These are phyloP conservation scores for Dufourea novaeangliae DNA, from an alignment of 1,140 invertebrate genomes.

Conservation along the genomic window DNA sequence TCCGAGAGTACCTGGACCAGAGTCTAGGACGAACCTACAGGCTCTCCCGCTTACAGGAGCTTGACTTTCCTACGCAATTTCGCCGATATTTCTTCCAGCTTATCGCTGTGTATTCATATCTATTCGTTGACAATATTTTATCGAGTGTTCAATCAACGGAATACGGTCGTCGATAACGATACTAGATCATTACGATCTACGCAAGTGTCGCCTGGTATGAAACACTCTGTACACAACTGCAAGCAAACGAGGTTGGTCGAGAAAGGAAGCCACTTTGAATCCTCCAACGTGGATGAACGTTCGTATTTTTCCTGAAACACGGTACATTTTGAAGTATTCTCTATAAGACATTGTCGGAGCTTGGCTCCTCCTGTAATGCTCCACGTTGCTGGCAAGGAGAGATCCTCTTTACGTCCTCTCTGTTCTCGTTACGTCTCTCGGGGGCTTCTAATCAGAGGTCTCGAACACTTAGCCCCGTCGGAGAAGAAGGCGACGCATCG, in stretches of 20 bases:
- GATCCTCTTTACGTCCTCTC: not conserved
- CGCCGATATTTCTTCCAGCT: not conserved
- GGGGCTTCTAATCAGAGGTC: not conserved
- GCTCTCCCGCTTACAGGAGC: not conserved
- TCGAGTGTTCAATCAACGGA: too few relatives aligned
- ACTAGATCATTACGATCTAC: too few relatives aligned
- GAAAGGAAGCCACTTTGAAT: not conserved
- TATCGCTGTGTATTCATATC: not conserved
- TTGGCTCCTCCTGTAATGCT: too few relatives aligned
- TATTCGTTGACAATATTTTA: too few relatives aligned
- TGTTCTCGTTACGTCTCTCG: not conserved
- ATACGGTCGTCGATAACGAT: too few relatives aligned
- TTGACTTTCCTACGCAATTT: not conserved
- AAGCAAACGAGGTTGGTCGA: too few relatives aligned
- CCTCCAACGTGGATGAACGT: not conserved
- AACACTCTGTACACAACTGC: too few relatives aligned
- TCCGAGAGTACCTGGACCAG: constrained; percentile 11
- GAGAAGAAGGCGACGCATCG: not conserved
- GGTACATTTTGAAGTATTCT: not conserved
- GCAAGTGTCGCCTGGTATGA: too few relatives aligned
- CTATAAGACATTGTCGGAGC: not conserved
- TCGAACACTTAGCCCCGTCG: not conserved
- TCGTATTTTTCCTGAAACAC: not conserved
- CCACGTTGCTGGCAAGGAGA: not conserved
- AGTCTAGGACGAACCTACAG: not conserved